These are phyloP conservation scores for Tetrao urogallus DNA, from an alignment of 2,113 vertebrate species.

Conservation along the genomic window DNA sequence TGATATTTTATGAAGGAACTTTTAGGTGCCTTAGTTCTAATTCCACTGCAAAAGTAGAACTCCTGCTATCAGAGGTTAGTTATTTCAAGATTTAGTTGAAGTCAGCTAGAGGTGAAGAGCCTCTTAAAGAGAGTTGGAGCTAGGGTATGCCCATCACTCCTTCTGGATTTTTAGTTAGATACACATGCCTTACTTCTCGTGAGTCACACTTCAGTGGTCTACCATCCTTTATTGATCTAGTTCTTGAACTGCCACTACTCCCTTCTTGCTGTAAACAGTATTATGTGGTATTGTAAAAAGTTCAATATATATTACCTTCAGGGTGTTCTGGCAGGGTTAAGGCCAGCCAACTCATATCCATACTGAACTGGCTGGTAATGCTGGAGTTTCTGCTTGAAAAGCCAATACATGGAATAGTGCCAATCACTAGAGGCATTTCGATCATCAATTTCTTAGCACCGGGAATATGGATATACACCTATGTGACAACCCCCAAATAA, in stretches of 20 bases:
- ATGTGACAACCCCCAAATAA: constrained; percentile 3
- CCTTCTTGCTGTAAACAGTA: neutral
- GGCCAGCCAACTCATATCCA: constrained; percentile 84
- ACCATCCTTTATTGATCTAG: neutral
- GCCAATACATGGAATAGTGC: constrained; percentile 82
- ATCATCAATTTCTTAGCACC: constrained; percentile 86
- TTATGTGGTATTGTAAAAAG: neutral
- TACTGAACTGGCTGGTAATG: constrained; percentile 77
- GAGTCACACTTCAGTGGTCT: neutral
- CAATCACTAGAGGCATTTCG: constrained; percentile 86
- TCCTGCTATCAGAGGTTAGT: neutral
- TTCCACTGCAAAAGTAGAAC: neutral
- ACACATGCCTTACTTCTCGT: neutral
- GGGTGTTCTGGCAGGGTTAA: constrained; percentile 83
- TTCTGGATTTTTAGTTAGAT: neutral
- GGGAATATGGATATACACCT: constrained; percentile 89
- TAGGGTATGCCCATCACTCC: neutral
- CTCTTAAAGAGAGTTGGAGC: neutral
- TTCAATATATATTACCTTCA: constrained; percentile 77
- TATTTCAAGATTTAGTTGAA: neutral
- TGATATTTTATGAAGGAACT: neutral
- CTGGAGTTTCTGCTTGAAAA: constrained; percentile 81
- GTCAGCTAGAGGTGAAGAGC: neutral
- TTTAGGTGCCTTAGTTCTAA: neutral
- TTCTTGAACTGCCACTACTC: neutral